phyloP scores from a whole-genome alignment of 2,888 invertebrate genomes.

The Matsumyia berberina region DNA sequence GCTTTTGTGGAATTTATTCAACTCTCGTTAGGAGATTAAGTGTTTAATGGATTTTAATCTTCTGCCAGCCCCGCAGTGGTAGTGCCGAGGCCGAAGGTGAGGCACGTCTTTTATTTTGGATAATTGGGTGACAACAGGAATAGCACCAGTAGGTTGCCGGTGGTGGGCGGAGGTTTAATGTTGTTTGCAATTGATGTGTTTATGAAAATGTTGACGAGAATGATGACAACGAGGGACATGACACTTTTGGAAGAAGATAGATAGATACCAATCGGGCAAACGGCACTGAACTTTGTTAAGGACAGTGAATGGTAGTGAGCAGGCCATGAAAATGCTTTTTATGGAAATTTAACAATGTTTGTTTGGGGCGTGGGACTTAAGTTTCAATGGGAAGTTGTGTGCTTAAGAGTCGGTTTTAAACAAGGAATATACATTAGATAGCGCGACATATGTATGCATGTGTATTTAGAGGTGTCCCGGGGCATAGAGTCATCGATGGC shows the following conservation, averaged over 20 bases:
- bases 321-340: not conserved
- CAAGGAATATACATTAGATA: too few relatives aligned
- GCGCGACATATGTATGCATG: too few relatives aligned
- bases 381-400: too few relatives aligned
- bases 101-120: slow-evolving; percentile 63
- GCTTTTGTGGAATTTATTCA: slow-evolving; percentile 70
- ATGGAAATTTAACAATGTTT: not conserved
- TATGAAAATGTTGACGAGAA: slow-evolving; percentile 65
- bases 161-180: slow-evolving; percentile 17
- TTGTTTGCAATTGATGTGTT: slow-evolving; percentile 69
- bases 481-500: too few relatives aligned
- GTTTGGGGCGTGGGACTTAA: too few relatives aligned
- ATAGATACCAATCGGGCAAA: not conserved
- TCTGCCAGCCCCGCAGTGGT: slow-evolving; percentile 34
- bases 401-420: too few relatives aligned
- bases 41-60: slow-evolving; percentile 77
- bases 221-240: slow-evolving; percentile 36
- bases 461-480: too few relatives aligned
- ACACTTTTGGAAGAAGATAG: not conserved
- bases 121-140: slow-evolving; percentile 73
- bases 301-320: not conserved
- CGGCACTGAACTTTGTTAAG: not conserved
- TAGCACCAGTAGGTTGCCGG: slow-evolving; percentile 12
- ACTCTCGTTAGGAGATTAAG: slow-evolving; percentile 75
- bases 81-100: slow-evolving; percentile 28